phyloP scores from a whole-genome alignment of 1,140 invertebrate genomes.

The Drosophila ficusphila region DNA sequence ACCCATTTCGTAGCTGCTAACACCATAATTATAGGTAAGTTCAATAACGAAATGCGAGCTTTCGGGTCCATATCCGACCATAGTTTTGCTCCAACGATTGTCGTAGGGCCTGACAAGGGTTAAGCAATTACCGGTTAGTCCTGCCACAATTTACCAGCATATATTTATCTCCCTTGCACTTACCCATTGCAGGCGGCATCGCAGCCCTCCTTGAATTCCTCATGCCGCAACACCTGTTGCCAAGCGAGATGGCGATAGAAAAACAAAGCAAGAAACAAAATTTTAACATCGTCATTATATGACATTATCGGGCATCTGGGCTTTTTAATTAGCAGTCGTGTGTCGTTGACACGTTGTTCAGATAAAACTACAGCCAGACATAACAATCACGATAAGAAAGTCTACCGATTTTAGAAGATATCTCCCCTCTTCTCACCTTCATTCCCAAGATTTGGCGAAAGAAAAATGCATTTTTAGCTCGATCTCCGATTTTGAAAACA shows the following conservation, averaged over 20 bases:
- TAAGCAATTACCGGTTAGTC: neutral
- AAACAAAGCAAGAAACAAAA: neutral
- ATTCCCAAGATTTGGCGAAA: constrained; percentile 96
- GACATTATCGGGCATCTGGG: constrained; percentile 33
- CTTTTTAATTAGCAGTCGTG: constrained; percentile 47
- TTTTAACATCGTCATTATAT: constrained; percentile 30
- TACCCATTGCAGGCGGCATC: constrained; percentile 98
- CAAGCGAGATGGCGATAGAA: constrained; percentile 1
- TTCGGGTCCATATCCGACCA: constrained; percentile 99
- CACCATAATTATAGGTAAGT: constrained; percentile 98
- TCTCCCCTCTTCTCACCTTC: constrained; percentile 88
- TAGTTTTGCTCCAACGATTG: constrained; percentile 99
- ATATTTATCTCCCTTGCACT: constrained; percentile 56
- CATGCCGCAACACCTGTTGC: constrained; percentile 95
- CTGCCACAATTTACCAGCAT: neutral
- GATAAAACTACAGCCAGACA: constrained; percentile 32
- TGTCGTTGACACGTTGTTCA: constrained; percentile 17
- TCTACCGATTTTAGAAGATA: constrained; percentile 9
- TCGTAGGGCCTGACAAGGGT: constrained; percentile 91
- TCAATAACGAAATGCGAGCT: constrained; percentile 98
- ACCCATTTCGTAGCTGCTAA: constrained; percentile 91
- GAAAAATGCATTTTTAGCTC: constrained; percentile 93
- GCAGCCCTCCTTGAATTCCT: constrained; percentile 98
- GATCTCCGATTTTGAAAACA: constrained; percentile 97
- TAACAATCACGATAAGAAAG: constrained; percentile 24